Conservation (phyloP, 2,113 vertebrate genomes). For the Marmota flaviventris region DNA sequence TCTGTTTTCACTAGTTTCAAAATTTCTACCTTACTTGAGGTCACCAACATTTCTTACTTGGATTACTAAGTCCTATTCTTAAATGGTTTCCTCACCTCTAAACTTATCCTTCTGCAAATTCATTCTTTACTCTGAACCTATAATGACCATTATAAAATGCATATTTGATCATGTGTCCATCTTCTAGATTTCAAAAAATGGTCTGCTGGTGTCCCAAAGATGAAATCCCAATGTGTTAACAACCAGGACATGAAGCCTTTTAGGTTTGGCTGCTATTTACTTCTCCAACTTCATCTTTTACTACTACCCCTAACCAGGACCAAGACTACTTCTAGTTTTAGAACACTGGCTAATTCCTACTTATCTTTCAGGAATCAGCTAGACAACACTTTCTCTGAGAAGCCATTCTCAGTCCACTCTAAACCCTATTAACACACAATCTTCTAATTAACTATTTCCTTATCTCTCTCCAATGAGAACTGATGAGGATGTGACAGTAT, state of each 20-base stretch:
- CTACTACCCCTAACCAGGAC: neutral
- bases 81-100: neutral
- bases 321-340: neutral
- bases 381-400: conserved; percentile 18
- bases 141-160: neutral
- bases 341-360: neutral
- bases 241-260: neutral
- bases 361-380: neutral
- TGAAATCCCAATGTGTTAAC: neutral
- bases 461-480: neutral
- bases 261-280: neutral
- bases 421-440: neutral
- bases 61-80: conserved; percentile 24
- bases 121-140: neutral
- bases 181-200: neutral
- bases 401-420: neutral
- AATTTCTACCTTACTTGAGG: neutral
- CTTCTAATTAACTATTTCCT: neutral
- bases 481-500: neutral
- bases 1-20: neutral
- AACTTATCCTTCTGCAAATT: neutral
- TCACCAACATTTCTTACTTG: neutral
- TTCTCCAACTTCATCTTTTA: neutral
- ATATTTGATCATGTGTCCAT: neutral
- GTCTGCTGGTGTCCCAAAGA: neutral